Base-by-base conservation (phyloP, 2,797 vertebrate species). In the Sitta carolinensis region DNA sequence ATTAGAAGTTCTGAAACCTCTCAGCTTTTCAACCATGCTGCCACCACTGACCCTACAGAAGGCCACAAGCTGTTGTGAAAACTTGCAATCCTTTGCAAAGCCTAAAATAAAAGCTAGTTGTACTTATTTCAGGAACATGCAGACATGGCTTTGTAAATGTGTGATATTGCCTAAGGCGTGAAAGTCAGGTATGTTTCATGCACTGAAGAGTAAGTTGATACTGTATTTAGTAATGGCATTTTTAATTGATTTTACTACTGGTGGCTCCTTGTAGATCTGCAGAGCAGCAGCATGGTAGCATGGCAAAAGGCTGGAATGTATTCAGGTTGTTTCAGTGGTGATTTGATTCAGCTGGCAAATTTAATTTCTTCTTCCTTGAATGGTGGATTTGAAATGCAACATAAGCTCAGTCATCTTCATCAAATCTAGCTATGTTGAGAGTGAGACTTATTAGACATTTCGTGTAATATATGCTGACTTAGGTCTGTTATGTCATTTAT, bases 391-490 rank as follows among this genome's bases (percentile, higher is more conserved):
- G 83, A 88, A 76, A 91, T 81, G 29, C 76, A 92, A 76, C 2
- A 0, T 57, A 85, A 76, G n/a, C 77, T 95, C 74, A 91, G 57
- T 43, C 84, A 94, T 92, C 82, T 93, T 79, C 80, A 78, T 93
- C 89, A 93, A 90, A 93, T 83, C 40, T 62, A 86, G n/a, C 70
- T 68, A 77, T 77, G 87, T 3, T 87, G 57, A 86, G 62, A 84
- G 48, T 76, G 69, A 95, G 66, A 87, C 52, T 93, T 96, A 95
- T 73, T 94, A 81, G 82, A 75, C 70, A 87, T 96, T 95, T 95
- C 69, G 47, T 96, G 88, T 87, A 96, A 97, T 88, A 77, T 94
- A 93, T 93, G 86, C 90, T 94, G 77, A 32, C 25, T 94, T 89
- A 64, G 55, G 59, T 86, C 81, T 58, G 86, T 81, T 91, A 38